Percentiles rank a stretch among this genome's conserved stretches.
Conservation (phyloP, 2,888 invertebrate genomes). For the Taphrorychus bicolor region DNA sequence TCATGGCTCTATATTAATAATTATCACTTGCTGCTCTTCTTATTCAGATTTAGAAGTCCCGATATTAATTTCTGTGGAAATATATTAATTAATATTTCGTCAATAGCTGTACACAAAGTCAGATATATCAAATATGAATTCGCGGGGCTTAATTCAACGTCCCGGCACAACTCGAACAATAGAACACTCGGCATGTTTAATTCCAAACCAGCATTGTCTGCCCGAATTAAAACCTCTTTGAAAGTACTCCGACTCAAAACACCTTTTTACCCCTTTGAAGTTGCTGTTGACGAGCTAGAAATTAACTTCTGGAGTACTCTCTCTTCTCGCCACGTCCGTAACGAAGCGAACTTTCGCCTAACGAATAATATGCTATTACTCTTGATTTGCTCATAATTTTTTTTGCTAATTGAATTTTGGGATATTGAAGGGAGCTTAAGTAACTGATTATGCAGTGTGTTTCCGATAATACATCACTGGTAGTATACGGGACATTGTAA, state of each 20-base stretch:
- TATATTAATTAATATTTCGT: background rate
- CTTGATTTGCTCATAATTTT: background rate
- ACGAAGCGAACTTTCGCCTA: background rate
- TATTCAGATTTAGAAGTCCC: no score
- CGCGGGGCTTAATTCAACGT: background rate
- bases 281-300: background rate
- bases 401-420: background rate
- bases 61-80: no score
- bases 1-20: no score
- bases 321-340: background rate
- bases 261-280: constrained; percentile 5
- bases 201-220: constrained; percentile 1
- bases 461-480: background rate
- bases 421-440: no score
- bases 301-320: background rate
- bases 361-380: background rate
- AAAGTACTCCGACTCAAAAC: constrained; percentile 3
- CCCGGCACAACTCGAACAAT: background rate
- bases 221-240: constrained; percentile 4
- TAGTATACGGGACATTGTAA: background rate
- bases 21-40: no score
- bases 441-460: no score
- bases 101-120: background rate
- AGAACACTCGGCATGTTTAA: constrained; percentile 1
- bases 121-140: background rate